A percentile compares a stretch with the other conserved stretches of the same genome.
Conservation (phyloP, 2,113 vertebrate genomes). For the Eubucco bourcierii region DNA sequence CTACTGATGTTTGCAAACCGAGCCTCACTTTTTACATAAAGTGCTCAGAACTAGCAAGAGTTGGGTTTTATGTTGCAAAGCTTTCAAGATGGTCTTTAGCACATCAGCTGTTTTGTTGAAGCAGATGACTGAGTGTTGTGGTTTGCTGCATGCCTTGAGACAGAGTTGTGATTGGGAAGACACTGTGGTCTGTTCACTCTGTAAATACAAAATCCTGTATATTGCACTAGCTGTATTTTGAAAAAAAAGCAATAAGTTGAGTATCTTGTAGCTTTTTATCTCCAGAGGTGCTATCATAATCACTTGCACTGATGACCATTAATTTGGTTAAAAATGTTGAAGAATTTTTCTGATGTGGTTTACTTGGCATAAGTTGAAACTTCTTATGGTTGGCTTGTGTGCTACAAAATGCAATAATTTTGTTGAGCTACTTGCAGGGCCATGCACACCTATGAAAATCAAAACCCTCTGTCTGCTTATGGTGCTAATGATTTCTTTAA, state of each 20-base stretch:
- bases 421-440: not conserved
- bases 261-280: not conserved
- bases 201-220: not conserved
- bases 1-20: not conserved
- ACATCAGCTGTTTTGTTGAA: not conserved
- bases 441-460: not conserved
- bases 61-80: not conserved
- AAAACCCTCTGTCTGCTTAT: not conserved
- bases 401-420: not conserved
- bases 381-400: not conserved
- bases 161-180: not conserved
- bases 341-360: not conserved
- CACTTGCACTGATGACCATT: not conserved
- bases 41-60: not conserved
- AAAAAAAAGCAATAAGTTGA: slow-evolving; percentile 21
- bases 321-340: not conserved
- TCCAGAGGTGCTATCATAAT: slow-evolving; percentile 18
- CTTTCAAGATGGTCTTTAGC: not conserved
- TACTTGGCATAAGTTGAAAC: not conserved
- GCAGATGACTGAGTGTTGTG: not conserved
- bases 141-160: not conserved
- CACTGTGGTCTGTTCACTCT: not conserved
- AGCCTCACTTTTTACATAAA: not conserved
- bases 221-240: not conserved
- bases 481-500: slow-evolving; percentile 39